Percentiles rank a stretch among this genome's conserved stretches.
Conservation (phyloP, 2,797 vertebrate genomes). For the Lophotriccus pileatus region DNA sequence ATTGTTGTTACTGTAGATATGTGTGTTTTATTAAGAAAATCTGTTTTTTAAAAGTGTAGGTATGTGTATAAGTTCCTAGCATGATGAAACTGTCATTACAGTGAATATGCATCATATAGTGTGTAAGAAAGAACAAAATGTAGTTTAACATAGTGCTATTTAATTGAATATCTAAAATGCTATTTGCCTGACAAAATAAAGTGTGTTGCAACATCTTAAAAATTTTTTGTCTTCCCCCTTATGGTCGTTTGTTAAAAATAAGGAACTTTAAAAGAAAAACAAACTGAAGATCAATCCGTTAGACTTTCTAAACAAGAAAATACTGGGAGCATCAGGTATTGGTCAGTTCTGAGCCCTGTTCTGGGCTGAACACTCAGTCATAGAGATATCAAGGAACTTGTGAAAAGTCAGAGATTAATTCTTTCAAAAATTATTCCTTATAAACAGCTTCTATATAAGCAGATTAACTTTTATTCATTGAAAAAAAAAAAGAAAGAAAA, state of each 20-base stretch:
- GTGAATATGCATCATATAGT: constrained; percentile 75
- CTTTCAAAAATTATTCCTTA: background rate
- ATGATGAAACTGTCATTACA: constrained; percentile 78
- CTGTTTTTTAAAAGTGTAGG: constrained; percentile 58
- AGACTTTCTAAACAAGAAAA: background rate
- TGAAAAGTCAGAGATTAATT: background rate
- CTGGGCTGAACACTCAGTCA: background rate
- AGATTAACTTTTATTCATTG: background rate
- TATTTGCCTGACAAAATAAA: constrained; percentile 84
- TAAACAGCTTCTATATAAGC: background rate
- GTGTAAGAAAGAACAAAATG: constrained; percentile 68
- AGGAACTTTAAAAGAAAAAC: background rate
- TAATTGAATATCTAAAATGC: constrained; percentile 84
- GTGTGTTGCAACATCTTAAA: constrained; percentile 50
- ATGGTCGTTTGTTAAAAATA: background rate
- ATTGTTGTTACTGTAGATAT: constrained; percentile 71
- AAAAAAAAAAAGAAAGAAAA: background rate
- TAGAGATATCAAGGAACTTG: background rate
- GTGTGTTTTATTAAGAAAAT: constrained; percentile 60
- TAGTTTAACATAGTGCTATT: constrained; percentile 74
- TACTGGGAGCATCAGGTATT: background rate
- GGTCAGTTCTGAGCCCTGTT: background rate
- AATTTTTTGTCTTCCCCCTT: background rate
- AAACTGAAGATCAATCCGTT: background rate
- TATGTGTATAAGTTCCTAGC: constrained; percentile 74